Conservation (phyloP, 2,113 vertebrate species). For the Arizona elegans region DNA sequence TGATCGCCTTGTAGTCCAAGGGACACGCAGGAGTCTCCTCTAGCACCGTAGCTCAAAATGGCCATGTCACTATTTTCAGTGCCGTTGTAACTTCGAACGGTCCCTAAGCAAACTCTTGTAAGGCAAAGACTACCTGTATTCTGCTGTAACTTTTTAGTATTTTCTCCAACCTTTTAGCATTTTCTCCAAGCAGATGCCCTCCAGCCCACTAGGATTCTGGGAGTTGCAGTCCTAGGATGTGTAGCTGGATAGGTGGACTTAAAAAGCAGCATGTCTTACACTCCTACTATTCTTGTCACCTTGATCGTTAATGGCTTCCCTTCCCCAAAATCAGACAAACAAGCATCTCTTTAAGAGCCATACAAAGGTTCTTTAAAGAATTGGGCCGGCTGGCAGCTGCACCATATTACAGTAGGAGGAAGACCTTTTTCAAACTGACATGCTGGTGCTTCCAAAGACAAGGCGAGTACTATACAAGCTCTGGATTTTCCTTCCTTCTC, state of each 20-base stretch:
- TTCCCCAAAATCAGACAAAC: not conserved
- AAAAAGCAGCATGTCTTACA: not conserved
- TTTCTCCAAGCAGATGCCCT: not conserved
- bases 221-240: not conserved
- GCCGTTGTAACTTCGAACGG: too few species aligned
- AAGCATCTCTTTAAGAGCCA: not conserved
- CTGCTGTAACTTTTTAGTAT: too few species aligned
- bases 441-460: not conserved
- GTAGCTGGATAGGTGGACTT: not conserved
- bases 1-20: too few species aligned
- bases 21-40: too few species aligned
- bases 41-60: too few species aligned
- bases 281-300: not conserved
- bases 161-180: not conserved
- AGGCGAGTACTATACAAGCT: too few species aligned
- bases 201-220: not conserved
- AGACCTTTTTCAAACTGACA: not conserved
- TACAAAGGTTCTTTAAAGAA: not conserved
- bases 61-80: too few species aligned
- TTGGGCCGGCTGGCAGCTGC: not conserved
- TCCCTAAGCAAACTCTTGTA: too few species aligned
- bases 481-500: not conserved
- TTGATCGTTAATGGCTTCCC: not conserved
- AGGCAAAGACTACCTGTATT: too few species aligned
- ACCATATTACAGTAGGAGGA: not conserved